phyloP scores from a whole-genome alignment of 2,797 vertebrate genomes.

The Microctenopoma steveboyesi region DNA sequence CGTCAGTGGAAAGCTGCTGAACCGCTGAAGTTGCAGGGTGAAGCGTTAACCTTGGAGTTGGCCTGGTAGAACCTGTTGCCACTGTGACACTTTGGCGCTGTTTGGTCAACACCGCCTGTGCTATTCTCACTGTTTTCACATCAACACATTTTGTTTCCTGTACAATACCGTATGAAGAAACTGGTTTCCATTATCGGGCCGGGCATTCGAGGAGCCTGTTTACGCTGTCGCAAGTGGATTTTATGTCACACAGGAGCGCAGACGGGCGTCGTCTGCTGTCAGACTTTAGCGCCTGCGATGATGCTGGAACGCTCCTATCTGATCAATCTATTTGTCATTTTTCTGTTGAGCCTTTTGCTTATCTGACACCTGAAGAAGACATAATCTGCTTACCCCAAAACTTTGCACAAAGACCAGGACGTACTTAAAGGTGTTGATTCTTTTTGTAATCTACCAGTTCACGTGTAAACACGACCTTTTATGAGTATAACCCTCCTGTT shows the following conservation, averaged over 20 bases:
- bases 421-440: slow-evolving; percentile 5
- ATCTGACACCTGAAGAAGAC: slow-evolving; percentile 24
- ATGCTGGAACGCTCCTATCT: slow-evolving; percentile 6
- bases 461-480: slow-evolving; percentile 10
- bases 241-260: slow-evolving; percentile 42
- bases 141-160: slow-evolving; percentile 86
- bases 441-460: slow-evolving; percentile 8
- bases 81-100: slow-evolving; percentile 87
- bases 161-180: slow-evolving; percentile 80
- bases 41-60: slow-evolving; percentile 83
- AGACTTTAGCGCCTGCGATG: background rate
- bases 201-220: slow-evolving; percentile 63
- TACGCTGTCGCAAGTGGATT: slow-evolving; percentile 15
- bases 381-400: slow-evolving; percentile 16
- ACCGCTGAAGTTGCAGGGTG: slow-evolving; percentile 15
- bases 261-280: slow-evolving; percentile 13
- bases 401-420: background rate
- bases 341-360: slow-evolving; percentile 17
- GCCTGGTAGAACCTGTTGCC: slow-evolving; percentile 77
- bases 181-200: slow-evolving; percentile 77
- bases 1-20: slow-evolving; percentile 38
- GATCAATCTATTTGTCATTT: slow-evolving; percentile 5
- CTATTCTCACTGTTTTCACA: slow-evolving; percentile 89
- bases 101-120: slow-evolving; percentile 92
- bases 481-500: background rate